Base-by-base conservation (phyloP, 2,888 invertebrate genomes). In the Hydropsyche betteni region DNA sequence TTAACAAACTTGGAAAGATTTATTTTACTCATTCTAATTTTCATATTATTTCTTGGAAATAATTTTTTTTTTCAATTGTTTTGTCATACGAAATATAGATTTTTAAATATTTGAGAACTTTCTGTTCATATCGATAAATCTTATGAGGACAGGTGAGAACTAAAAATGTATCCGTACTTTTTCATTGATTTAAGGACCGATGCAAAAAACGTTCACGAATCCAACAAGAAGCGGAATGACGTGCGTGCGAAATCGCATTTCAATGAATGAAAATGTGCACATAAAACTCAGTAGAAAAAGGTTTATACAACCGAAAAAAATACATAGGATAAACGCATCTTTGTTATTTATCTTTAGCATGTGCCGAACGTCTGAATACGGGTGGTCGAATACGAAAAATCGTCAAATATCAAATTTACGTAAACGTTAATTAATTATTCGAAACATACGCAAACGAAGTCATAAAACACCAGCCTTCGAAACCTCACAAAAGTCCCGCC, bases 241-340 rank as follows among this genome's bases (percentile, higher is more conserved):
- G 77, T 74, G 78, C 78, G 74, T 78, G 77, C 74, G 36, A 78
- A 78, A 77, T 78, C 36, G 77, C 55, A 64, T 70, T 71, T 77
- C 75, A 77, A 78, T 77, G 75, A 77, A 78, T 71, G 78, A 70
- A 76, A 75, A 75, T 70, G 74, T 76, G 75, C 71, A 75, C 76
- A 75, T 77, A 75, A 71, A 75, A 78, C 74, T 77, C 24, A 36
- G 64, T 33, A 64, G 64, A 64, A 64, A 36, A 64, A 64, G 64
- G 36, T 36, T 44, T 64, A 36, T 64, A 64, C 10, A n/a, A 33
- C 33, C 14, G 55, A 36, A 64, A 64, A 64, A 24, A 61, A 61
- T 61, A 16, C 16, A 10, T 61, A 61, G 14, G 33, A 16, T 61
- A 61, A 44, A 44, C 44, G 10, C 10, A 44, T 55, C 61, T 64